Percentiles rank a stretch among this genome's conserved stretches.
Evolutionary conservation across 1,140 invertebrate species (phyloP).

Genomic region (Drosophila pruinosa): DNA sequence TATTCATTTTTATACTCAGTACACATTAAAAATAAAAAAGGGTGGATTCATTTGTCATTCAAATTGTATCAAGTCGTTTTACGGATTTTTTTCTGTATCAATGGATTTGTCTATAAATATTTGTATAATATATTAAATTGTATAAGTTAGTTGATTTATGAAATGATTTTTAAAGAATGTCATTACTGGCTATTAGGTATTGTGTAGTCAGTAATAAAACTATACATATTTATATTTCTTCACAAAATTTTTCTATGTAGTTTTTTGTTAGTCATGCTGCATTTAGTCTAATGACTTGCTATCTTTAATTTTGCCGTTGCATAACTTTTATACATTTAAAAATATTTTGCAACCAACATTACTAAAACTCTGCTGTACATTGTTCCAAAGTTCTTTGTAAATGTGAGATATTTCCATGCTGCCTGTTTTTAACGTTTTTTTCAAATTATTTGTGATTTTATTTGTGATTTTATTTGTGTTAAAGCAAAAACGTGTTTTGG

Average conservation of each 20-base stretch:
- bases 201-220: background rate
- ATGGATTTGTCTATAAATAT: background rate
- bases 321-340: constrained; percentile 23
- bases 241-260: constrained; percentile 25
- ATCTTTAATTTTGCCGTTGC: constrained; percentile 51
- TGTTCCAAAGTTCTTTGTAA: constrained; percentile 24
- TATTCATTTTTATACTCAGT: constrained; percentile 43
- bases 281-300: constrained; percentile 74
- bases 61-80: too few relatives aligned
- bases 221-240: constrained; percentile 46
- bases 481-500: constrained; percentile 50
- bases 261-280: constrained; percentile 71
- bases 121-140: background rate
- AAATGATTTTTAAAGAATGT: too few relatives aligned
- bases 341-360: constrained; percentile 46
- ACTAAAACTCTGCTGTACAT: constrained; percentile 24
- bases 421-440: constrained; percentile 17
- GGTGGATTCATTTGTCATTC: too few relatives aligned
- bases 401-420: constrained; percentile 7
- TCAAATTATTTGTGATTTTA: constrained; percentile 18
- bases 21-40: background rate
- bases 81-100: background rate
- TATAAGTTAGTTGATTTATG: too few relatives aligned
- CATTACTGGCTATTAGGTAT: background rate
- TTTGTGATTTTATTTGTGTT: constrained; percentile 13